Evolutionary conservation across 2,888 invertebrate species (phyloP).

Genomic region (Heteromyza rotundicornis): DNA sequence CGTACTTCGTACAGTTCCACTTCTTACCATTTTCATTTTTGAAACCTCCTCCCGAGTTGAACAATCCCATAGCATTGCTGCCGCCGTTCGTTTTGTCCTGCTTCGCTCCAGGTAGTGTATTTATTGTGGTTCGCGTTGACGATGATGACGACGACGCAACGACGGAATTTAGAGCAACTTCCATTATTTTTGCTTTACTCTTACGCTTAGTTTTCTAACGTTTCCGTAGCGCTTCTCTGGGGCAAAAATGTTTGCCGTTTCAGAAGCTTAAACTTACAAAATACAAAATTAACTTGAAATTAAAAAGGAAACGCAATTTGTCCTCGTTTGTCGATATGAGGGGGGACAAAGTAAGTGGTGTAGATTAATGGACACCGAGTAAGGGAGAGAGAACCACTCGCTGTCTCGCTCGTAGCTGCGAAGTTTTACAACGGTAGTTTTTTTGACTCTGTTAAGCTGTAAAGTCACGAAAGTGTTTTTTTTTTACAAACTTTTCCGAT

Average conservation of each 20-base stretch:
- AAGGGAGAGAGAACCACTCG: not conserved
- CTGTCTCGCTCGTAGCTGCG: too few relatives aligned
- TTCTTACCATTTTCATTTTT: conserved; percentile 49
- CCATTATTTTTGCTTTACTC: conserved; percentile 30
- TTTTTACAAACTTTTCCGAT: too few relatives aligned
- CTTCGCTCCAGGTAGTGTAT: too few relatives aligned
- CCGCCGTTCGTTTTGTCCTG: conserved; percentile 26
- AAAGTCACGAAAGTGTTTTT: too few relatives aligned
- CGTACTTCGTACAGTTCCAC: too few relatives aligned
- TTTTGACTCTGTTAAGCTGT: too few relatives aligned
- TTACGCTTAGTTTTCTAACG: not conserved
- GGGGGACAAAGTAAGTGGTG: not conserved
- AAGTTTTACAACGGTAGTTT: too few relatives aligned
- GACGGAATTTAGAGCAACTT: conserved; percentile 45
- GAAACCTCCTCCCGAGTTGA: conserved; percentile 30
- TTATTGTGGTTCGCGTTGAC: conserved; percentile 1
- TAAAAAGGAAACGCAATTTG: not conserved
- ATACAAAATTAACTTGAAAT: not conserved
- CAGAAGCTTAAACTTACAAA: not conserved
- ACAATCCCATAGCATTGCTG: conserved; percentile 23
- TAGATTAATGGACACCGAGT: not conserved
- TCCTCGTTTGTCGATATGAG: not conserved
- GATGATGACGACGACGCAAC: conserved; percentile 27
- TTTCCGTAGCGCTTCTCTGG: not conserved
- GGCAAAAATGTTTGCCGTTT: not conserved